Percentiles rank a stretch among this genome's conserved stretches.
Conservation (phyloP, 2,888 invertebrate genomes). For the Leptinotarsa haldemani region DNA sequence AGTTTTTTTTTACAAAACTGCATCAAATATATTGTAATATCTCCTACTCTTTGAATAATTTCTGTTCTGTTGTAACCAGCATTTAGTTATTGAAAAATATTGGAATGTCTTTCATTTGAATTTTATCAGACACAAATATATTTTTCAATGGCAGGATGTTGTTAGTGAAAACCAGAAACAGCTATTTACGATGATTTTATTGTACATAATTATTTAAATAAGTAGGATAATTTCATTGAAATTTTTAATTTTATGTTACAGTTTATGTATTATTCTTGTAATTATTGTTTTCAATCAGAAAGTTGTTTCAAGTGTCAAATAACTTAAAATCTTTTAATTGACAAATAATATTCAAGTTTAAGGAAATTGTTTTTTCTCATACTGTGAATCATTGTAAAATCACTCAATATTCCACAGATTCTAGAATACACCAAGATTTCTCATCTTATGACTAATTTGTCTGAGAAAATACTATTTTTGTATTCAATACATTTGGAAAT, state of each 20-base stretch:
- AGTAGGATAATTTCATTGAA: neutral
- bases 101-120: neutral
- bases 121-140: neutral
- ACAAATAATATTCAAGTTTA: neutral
- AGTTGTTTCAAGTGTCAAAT: neutral
- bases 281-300: neutral
- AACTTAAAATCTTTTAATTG: neutral
- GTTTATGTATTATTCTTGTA: neutral
- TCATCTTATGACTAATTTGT: conserved; percentile 34
- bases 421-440: conserved; percentile 23
- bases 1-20: conserved; percentile 33
- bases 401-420: conserved; percentile 11
- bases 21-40: conserved; percentile 40
- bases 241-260: neutral
- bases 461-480: conserved; percentile 56
- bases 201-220: conserved; percentile 4
- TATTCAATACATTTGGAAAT: conserved; percentile 50
- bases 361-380: too few species aligned
- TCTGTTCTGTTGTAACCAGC: neutral
- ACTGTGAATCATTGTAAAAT: neutral
- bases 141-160: neutral
- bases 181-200: neutral
- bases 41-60: conserved; percentile 15
- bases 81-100: neutral
- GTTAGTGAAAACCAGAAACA: neutral